Conservation (phyloP, 2,888 invertebrate species). For the Drosophila kanekoi region DNA sequence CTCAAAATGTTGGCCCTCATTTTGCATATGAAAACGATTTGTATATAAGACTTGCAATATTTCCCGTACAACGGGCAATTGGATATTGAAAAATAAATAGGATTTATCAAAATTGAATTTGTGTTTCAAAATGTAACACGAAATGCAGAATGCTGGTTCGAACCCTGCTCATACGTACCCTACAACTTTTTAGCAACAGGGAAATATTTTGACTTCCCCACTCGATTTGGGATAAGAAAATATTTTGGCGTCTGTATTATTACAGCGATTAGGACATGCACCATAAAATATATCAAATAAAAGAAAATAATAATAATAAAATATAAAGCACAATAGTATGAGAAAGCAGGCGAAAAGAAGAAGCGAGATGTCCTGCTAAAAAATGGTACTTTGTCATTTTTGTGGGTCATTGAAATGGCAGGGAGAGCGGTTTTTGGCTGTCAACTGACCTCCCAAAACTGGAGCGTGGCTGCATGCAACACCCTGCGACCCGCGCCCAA, state of each 20-base stretch:
- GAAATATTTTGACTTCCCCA: neutral
- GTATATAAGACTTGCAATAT: too few relatives aligned
- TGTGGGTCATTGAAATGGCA: constrained; percentile 63
- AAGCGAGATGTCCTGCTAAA: constrained; percentile 52
- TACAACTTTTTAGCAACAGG: too few relatives aligned
- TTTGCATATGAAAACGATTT: too few relatives aligned
- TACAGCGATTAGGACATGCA: constrained; percentile 47
- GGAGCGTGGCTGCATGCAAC: constrained; percentile 3
- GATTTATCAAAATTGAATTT: too few relatives aligned
- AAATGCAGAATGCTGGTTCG: too few relatives aligned
- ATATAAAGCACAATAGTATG: neutral
- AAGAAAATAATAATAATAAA: constrained; percentile 26
- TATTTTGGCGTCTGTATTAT: neutral
- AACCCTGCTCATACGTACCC: too few relatives aligned
- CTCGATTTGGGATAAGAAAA: constrained; percentile 6
- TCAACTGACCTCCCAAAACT: constrained; percentile 44
- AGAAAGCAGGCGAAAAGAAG: neutral
- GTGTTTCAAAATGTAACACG: too few relatives aligned
- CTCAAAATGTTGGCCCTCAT: too few relatives aligned
- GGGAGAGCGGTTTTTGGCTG: constrained; percentile 12
- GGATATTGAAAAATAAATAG: too few relatives aligned
- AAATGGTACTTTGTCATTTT: constrained; percentile 73
- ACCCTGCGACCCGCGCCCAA: constrained; percentile 23
- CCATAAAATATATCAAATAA: constrained; percentile 43
- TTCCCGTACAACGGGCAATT: too few relatives aligned